Percentiles rank a stretch among this genome's conserved stretches.
phyloP scores from a whole-genome alignment of 1,140 invertebrate genomes.

The Drosophila mojavensis region DNA sequence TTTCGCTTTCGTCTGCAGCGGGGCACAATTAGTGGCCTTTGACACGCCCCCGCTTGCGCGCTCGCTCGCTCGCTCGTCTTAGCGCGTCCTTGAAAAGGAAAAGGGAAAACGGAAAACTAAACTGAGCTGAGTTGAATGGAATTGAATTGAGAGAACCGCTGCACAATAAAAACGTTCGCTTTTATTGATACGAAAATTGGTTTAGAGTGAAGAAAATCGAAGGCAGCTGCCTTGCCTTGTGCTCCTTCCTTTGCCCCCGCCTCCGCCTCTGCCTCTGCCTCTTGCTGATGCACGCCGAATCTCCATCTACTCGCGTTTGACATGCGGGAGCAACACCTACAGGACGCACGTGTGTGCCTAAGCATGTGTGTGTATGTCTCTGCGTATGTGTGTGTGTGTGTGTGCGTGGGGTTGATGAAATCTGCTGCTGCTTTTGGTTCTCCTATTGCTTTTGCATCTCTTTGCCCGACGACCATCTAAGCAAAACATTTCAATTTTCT shows the following conservation, averaged over 20 bases:
- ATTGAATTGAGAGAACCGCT: conserved; percentile 62
- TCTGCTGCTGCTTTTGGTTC: conserved; percentile 33
- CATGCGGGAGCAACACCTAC: conserved; percentile 70
- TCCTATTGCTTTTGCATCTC: conserved; percentile 32
- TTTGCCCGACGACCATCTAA: conserved; percentile 43
- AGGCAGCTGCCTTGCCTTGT: conserved; percentile 58
- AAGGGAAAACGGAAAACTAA: conserved; percentile 54
- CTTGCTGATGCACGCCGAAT: not conserved
- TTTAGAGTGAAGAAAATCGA: conserved; percentile 72
- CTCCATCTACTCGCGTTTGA: conserved; percentile 6
- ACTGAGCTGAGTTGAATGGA: conserved; percentile 55
- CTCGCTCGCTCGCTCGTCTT: conserved; percentile 34
- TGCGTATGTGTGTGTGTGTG: conserved; percentile 21
- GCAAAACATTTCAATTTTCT: conserved; percentile 80
- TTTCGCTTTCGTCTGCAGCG: conserved; percentile 71
- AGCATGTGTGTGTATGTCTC: conserved; percentile 19
- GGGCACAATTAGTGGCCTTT: conserved; percentile 74
- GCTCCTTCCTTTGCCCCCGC: conserved; percentile 32
- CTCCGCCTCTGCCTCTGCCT: not conserved
- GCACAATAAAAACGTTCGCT: conserved; percentile 64
- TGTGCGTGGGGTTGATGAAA: conserved; percentile 51
- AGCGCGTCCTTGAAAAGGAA: conserved; percentile 52
- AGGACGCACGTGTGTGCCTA: conserved; percentile 60
- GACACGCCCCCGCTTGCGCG: conserved; percentile 62
- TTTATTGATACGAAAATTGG: conserved; percentile 81